Conservation (phyloP, 2,888 invertebrate species). For the Macrosoma leucophasiata region DNA sequence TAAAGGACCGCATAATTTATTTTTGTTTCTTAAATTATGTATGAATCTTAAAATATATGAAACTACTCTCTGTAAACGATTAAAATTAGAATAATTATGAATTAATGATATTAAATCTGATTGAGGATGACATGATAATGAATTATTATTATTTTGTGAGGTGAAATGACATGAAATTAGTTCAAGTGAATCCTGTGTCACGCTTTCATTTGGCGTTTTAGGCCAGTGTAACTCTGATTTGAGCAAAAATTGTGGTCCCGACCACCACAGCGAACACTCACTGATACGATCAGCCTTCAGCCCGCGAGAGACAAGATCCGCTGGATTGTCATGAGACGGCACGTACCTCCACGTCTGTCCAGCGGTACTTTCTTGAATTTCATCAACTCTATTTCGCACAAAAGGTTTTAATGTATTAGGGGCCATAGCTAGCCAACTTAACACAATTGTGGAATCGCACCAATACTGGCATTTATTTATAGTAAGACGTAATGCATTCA, state of each 20-base stretch:
- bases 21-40: no score
- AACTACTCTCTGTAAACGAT: no score
- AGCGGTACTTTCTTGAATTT: conserved; percentile 9
- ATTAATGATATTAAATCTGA: no score
- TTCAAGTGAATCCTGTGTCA: no score
- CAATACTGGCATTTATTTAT: conserved; percentile 2
- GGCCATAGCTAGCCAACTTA: conserved; percentile 3
- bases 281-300: conserved; percentile 7
- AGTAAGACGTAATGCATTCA: neutral
- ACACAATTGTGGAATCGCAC: conserved; percentile 9
- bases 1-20: no score
- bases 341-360: conserved; percentile 9
- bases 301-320: conserved; percentile 14
- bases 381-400: conserved; percentile 14
- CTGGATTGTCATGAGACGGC: conserved; percentile 11
- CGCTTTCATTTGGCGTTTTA: no score
- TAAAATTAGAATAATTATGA: no score
- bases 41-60: no score
- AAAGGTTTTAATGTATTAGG: conserved; percentile 14
- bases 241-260: conserved; percentile 11
- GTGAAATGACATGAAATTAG: no score
- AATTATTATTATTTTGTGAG: no score
- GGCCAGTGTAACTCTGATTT: conserved; percentile 1
- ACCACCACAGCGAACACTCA: conserved; percentile 15
- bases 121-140: no score